Evolutionary conservation across 2,797 vertebrate genomes (phyloP).

Genomic region (Sphenopsis melanotis): DNA sequence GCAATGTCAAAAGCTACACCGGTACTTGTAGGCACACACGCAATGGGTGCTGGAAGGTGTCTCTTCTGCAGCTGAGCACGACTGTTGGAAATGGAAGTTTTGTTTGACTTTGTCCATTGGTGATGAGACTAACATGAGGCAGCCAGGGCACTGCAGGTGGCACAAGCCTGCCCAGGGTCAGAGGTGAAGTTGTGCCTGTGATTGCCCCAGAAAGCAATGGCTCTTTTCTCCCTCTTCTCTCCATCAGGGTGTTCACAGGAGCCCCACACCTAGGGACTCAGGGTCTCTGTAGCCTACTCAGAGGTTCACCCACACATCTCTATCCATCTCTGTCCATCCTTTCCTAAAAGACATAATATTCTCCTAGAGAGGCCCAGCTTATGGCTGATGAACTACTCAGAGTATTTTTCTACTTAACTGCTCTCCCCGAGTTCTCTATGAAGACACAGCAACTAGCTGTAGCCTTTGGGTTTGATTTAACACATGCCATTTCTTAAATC

Average conservation of each 20-base stretch:
- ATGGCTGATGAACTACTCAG: background rate
- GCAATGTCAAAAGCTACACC: background rate
- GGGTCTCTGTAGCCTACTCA: background rate
- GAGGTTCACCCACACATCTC: background rate
- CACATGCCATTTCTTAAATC: slow-evolving; percentile 24
- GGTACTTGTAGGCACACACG: background rate
- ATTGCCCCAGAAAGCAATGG: background rate
- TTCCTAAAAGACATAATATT: background rate
- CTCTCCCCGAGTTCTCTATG: background rate
- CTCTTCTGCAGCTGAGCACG: rapidly evolving
- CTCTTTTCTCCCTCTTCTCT: background rate
- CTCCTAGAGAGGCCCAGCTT: background rate
- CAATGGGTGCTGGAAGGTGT: background rate
- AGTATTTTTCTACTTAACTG: background rate
- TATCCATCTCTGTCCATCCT: background rate
- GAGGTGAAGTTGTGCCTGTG: background rate
- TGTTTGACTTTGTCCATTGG: background rate
- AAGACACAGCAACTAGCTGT: background rate
- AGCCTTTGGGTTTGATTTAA: slow-evolving; percentile 34
- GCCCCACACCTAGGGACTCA: rapidly evolving
- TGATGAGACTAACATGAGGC: rapidly evolving
- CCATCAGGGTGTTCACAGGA: background rate
- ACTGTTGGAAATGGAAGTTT: background rate
- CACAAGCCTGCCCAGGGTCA: background rate
- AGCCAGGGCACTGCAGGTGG: background rate